Base-by-base conservation (phyloP, 2,797 vertebrate species). In the Phalanger gymnotis region DNA sequence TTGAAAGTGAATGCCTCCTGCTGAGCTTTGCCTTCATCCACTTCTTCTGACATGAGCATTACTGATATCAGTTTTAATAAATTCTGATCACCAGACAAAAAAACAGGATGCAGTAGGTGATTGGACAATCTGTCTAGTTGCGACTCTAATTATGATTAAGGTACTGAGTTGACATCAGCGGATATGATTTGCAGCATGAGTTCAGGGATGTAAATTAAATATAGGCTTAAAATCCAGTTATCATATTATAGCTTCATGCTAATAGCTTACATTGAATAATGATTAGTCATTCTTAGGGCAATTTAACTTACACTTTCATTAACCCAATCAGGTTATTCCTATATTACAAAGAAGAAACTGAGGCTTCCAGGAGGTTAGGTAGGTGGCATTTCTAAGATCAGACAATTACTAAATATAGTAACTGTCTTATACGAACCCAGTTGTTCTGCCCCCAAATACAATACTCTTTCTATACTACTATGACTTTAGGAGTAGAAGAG, bases 1-100 rank as follows among this genome's bases (percentile, higher is more conserved):
- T 92, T 92, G 57, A 53, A 96, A 97, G 93, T 92, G 14, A 3
- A 0, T 93, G 92, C 91, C 16, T 92, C n/a, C 54, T 1, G 90
- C 55, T 25, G 7, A 40, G 30, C 3, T 93, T 96, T 92, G 16
- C 94, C 30, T 93, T 94, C 58, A 91, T 47, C 91, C 2, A 52
- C 81, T 91, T 53, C 92, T 93, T 53, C 34, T 91, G n/a, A 47
- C 81, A 58, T 51, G n/a, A 47, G 52, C 10, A 95, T 9, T 57
- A 13, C 56, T 91, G 19, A 1, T 53, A 40, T 53, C 12, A 5
- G 66, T 95, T 94, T 95, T 30, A 66, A 61, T 58, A 91, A 54
- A 90, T 54, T 30, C 53, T 47, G n/a, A 81, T 7, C 40, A 81
- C 40, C 40, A 81, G n/a, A 47, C 40, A 81, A 40, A 66, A 34